These are phyloP conservation scores for Merodon equestris DNA, from an alignment of 2,888 invertebrate genomes.

Conservation along the genomic window DNA sequence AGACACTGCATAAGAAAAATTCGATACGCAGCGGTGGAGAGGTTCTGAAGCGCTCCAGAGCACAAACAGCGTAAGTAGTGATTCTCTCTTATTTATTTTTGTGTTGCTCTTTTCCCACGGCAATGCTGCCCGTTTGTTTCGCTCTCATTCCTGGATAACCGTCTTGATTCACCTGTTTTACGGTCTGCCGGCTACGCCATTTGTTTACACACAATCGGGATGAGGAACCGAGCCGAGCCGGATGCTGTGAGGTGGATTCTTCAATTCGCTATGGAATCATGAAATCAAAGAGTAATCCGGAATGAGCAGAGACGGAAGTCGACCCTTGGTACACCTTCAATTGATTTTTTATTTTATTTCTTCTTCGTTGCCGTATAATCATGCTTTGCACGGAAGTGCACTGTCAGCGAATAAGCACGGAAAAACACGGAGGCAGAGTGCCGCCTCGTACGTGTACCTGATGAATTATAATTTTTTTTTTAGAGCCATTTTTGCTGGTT, in stretches of 20 bases:
- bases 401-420: constrained; percentile 38
- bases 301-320: constrained; percentile 46
- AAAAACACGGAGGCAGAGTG: background rate
- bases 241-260: constrained; percentile 46
- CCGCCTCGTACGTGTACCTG: constrained; percentile 5
- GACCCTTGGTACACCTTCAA: constrained; percentile 46
- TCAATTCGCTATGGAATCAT: background rate
- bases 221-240: constrained; percentile 27
- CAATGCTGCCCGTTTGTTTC: background rate
- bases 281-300: constrained; percentile 10
- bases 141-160: constrained; percentile 19
- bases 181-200: constrained; percentile 27
- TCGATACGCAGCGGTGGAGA: constrained; percentile 83
- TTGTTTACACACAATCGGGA: constrained; percentile 43
- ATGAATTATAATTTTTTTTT: constrained; percentile 26
- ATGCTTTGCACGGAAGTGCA: constrained; percentile 61
- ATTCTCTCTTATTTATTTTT: background rate
- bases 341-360: constrained; percentile 23
- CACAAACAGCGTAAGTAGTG: constrained; percentile 83
- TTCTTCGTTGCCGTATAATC: constrained; percentile 8
- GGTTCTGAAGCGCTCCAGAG: constrained; percentile 83
- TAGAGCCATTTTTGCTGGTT: constrained; percentile 15
- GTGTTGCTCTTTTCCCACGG: constrained; percentile 26
- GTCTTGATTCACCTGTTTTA: constrained; percentile 52
- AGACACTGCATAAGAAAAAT: constrained; percentile 83